Base-by-base conservation (phyloP, 2,888 invertebrate species). In the Aspidapion aeneum region DNA sequence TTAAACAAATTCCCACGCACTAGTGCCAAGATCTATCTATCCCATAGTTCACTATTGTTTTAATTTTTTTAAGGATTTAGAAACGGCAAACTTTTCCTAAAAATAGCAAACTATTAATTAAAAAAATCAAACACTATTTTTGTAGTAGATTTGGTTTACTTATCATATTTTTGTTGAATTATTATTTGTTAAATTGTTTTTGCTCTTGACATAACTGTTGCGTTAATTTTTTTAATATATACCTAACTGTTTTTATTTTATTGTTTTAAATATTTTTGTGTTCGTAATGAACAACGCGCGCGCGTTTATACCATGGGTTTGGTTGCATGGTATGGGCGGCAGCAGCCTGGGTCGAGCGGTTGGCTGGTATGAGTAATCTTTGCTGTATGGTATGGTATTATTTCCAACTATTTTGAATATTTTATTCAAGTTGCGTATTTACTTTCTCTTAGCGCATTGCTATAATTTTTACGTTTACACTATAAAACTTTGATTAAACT, bases 381-480 rank as follows among this genome's bases (percentile, higher is more conserved):
- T 74, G 73, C 74, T 74, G 74, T 73, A 69, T 60, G 64, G 58
- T 66, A 68, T 68, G 67, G 66, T 72, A 69, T 71, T 75, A 73
- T 74, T 74, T 73, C 73, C 74, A 71, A 73, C 74, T 72, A 73
- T 76, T 76, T 35, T 77, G 74, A 76, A 77, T 74, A 76, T 77
- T 75, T 75, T 74, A 72, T 75, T 77, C 77, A 77, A 76, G 77
- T 35, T 75, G 76, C 73, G 72, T 72, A 64, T 69, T 73, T 73
- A 75, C 78, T 78, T 78, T 78, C 78, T 76, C 78, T 74, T 76
- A 66, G 62, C 68, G n/a, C n/a, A n/a, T n/a, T 67, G 67, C 64
- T n/a, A n/a, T n/a, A n/a, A n/a, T n/a, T n/a, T n/a, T n/a, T n/a
- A n/a, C n/a, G n/a, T n/a, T n/a, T n/a, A n/a, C n/a, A n/a, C n/a